Percentiles rank a stretch among this genome's conserved stretches.
These are phyloP conservation scores for Rhabditoides inermis DNA, from an alignment of 2,888 invertebrate genomes.

Conservation along the genomic window DNA sequence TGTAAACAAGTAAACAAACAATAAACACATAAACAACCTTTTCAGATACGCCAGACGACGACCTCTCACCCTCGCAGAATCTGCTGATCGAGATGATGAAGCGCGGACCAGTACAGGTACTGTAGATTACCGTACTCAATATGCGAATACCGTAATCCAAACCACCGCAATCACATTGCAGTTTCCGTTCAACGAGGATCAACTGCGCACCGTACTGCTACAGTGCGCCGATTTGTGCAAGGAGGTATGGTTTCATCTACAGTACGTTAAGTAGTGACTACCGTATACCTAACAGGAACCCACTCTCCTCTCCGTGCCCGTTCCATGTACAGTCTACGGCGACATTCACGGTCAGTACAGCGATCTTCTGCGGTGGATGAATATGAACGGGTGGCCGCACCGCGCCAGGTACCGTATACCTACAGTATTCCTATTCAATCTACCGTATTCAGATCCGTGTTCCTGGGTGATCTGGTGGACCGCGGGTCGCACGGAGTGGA, in stretches of 20 bases:
- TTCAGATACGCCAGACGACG: no score
- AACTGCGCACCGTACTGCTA: constrained; percentile 10
- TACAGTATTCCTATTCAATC: no score
- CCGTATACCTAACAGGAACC: no score
- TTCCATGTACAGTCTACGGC: constrained; percentile 20
- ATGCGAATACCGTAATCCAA: no score
- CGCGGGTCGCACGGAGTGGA: constrained; percentile 28
- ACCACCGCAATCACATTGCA: no score
- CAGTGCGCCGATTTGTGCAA: constrained; percentile 6
- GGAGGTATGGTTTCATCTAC: constrained; percentile 7
- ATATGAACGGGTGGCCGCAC: constrained; percentile 31
- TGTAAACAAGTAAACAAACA: no score
- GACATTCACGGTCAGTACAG: constrained; percentile 32
- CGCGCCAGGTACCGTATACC: constrained; percentile 12
- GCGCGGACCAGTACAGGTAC: no score
- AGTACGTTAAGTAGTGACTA: constrained; percentile 9
- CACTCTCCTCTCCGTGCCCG: no score
- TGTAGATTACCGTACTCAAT: no score
- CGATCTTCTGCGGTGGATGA: constrained; percentile 28
- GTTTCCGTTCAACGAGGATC: constrained; percentile 11
- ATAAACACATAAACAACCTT: no score
- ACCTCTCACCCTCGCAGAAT: no score
- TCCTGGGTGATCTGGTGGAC: constrained; percentile 28
- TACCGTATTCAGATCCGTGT: constrained; percentile 10
- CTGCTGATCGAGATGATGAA: no score